Evolutionary conservation across 2,797 vertebrate species (phyloP), one percentile per base, ranked within the genome.

Genomic region (Gallinago solitaria): DNA sequence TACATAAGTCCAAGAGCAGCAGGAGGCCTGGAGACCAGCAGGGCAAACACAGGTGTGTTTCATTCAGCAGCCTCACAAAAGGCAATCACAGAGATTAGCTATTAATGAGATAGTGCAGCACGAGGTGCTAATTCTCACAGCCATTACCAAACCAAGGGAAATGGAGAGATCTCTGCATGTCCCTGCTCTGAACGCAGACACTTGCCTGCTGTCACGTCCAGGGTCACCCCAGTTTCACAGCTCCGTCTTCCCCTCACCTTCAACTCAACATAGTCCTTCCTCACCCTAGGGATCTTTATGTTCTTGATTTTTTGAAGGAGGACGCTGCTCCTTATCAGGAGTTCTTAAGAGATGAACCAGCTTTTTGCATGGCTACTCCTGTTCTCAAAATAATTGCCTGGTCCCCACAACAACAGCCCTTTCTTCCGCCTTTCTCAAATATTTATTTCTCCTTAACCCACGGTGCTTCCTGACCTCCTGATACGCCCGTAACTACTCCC

Each of bases 131-230:
- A 45, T 65, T 71, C 77, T 60, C 8, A 27, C 47, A 37, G 83
- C 30, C 75, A 2, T 18, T 9, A 32, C 60, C 45, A 12, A 35
- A 28, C 3, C 28, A 5, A 25, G 43, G 63, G 13, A 33, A 45
- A 23, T 0, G 1, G 9, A 56, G 59, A 21, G 64, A 27, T 28
- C 12, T 15, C 41, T 0, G 7, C 0, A 0, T 7, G 7, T 15
- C 64, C 63, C 9, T 1, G n/a, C 45, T 30, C 53, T 5, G 59
- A 33, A 24, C 0, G 2, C 33, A 15, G 65, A 79, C 23, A 2
- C 12, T 41, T 1, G 4, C 16, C 59, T 6, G 61, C 13, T 10
- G 74, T 6, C 82, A 18, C 37, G 19, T 8, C 64, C 5, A 23
- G 60, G 51, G 30, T 12, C 10, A 28, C 32, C 51, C 73, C 2